Base-by-base conservation (phyloP, 2,113 vertebrate genomes). In the Anhinga rufa region DNA sequence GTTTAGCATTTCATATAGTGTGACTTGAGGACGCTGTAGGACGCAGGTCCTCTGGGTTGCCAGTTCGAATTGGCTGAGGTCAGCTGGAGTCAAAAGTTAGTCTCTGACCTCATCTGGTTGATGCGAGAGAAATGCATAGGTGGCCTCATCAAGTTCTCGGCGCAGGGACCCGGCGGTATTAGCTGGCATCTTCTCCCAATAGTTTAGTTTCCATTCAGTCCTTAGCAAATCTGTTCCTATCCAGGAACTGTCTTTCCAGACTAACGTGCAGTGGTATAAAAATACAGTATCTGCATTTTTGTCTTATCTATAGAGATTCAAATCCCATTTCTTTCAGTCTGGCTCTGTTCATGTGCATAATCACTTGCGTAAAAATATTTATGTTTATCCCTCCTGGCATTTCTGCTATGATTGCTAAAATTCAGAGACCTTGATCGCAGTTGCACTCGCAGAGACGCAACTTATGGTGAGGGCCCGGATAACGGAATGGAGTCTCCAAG, bases 101-200 rank as follows among this genome's bases (percentile, higher is more conserved):
- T 34, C 69, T 92, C 92, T 97, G 95, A 96, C 40, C 69, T 97
- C 93, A 96, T 91, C 84, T 72, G 49, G 52, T 2, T 93, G 94
- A 84, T 58, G 83, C 5, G 95, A 89, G 49, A 82, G 74, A 82
- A 87, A 97, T 74, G 80, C 65, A 96, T 72, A 96, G 96, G 92
- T 94, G 80, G 86, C 94, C 91, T 92, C 92, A 68, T 68, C 32
- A 31, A 54, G 81, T 82, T 94, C 74, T 89, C 2, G 0, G 46
- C 9, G 38, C 60, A 42, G 48, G 48, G 86, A 93, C 74, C 86
- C 64, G 42, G 49, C 0, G 0, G 46, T 26, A 34, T 86, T 60
- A 82, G 83, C 62, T 93, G 94, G 62, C 88, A 61, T 72, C 83
- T 87, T n/a, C 81, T 55, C 57, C 81, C 54, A 40, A 4, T 9